A percentile compares a stretch with the other conserved stretches of the same genome.
Evolutionary conservation across 2,113 vertebrate species (phyloP).

Genomic region (Mungos mungo): DNA sequence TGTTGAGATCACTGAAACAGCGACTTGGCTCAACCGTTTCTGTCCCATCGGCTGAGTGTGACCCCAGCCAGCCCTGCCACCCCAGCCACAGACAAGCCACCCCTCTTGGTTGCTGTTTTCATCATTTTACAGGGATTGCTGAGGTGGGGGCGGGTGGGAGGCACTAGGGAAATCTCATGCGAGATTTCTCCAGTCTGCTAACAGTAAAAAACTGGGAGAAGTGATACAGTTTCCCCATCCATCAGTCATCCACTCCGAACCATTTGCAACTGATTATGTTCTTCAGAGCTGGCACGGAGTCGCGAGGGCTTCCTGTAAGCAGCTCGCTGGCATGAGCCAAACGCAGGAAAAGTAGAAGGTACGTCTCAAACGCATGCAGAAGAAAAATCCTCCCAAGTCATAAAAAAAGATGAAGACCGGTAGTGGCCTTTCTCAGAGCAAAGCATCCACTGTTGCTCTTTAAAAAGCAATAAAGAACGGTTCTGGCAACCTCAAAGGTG

Average conservation of each 20-base stretch:
- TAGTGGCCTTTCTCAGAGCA: neutral
- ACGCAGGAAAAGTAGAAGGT: slow-evolving; percentile 55
- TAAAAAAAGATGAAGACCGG: neutral
- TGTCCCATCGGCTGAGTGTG: accelerated
- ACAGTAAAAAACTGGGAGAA: slow-evolving; percentile 79
- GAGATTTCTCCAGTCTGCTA: slow-evolving; percentile 74
- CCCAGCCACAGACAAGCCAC: neutral
- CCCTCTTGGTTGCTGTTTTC: slow-evolving; percentile 48
- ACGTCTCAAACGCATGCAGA: slow-evolving; percentile 56
- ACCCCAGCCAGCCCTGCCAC: accelerated
- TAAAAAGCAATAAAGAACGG: neutral
- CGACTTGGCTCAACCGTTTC: accelerated
- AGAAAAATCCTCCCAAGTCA: slow-evolving; percentile 58
- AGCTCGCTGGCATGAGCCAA: slow-evolving; percentile 69
- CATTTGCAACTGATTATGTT: slow-evolving; percentile 86
- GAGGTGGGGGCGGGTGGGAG: neutral
- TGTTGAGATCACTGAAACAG: accelerated
- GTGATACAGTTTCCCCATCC: slow-evolving; percentile 78
- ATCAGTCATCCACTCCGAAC: slow-evolving; percentile 83
- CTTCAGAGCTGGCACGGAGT: slow-evolving; percentile 75
- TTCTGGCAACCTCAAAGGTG: accelerated
- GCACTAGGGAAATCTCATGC: neutral
- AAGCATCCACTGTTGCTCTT: neutral
- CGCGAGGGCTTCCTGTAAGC: slow-evolving; percentile 67
- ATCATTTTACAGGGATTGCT: slow-evolving; percentile 8